Base-by-base conservation (phyloP, 2,113 vertebrate genomes). In the Anolis carolinensis region DNA sequence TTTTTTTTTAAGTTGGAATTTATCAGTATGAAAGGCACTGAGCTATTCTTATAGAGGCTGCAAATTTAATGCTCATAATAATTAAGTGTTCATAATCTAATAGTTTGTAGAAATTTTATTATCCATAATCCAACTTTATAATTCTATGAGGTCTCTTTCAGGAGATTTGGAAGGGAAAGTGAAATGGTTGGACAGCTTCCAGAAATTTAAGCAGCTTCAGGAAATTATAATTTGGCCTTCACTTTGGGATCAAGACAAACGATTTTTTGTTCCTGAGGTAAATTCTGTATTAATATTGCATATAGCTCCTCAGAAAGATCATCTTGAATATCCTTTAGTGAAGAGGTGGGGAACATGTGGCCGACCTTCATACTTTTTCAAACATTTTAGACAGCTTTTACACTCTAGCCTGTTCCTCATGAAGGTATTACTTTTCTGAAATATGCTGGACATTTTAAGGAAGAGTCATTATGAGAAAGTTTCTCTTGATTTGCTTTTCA, bases 101-200 rank as follows among this genome's bases (percentile, higher is more conserved):
- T 9, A 10, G 70, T 72, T 36, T 32, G 21, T 62, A 62, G 25
- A 72, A 3, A 85, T 59, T 2, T 55, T 21, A 16, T 4, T 78
- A 20, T 89, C 73, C 90, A 3, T 62, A 48, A 39, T n/a, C 21
- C 23, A 74, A 52, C 48, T 9, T 63, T 81, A n/a, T 23, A 65
- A 21, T 50, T 65, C 78, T 73, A 34, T 75, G n/a, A 23, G 50
- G 73, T 87, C 20, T 86, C 86, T 90, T 95, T 83, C 89, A 98
- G 98, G 97, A 89, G 97, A 98, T 92, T 96, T 99, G 85, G 98
- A 99, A 95, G 98, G 98, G 59, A 98, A 98, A 94, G 98, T 98
- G 73, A 98, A 99, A 89, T 98, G 97, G 97, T 85, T 99, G 92
- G 97, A 99, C 88, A 98, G 97, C 93, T 98, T 98, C 90, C 98